Conservation (phyloP, 2,113 vertebrate species). For the Pungitius pungitius region DNA sequence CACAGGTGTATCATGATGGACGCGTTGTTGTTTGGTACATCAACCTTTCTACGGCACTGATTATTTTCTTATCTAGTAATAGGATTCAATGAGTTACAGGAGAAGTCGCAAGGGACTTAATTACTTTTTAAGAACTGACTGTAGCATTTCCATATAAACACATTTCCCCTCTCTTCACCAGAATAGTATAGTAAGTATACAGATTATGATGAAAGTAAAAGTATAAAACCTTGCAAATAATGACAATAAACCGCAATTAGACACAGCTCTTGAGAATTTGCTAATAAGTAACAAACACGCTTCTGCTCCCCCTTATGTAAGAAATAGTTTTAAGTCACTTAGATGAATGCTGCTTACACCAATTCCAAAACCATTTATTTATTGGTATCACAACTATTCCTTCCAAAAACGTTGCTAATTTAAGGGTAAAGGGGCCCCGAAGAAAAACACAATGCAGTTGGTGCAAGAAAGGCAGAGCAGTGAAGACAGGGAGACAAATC, state of each 20-base stretch:
- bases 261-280: neutral
- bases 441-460: slow-evolving; percentile 72
- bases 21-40: neutral
- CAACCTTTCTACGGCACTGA: neutral
- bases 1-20: neutral
- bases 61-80: neutral
- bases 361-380: slow-evolving; percentile 56
- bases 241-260: neutral
- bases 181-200: neutral
- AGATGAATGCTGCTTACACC: slow-evolving; percentile 9
- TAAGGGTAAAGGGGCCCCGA: slow-evolving; percentile 66
- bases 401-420: slow-evolving; percentile 78
- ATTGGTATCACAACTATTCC: slow-evolving; percentile 74
- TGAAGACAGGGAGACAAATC: slow-evolving; percentile 68
- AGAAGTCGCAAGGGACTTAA: neutral
- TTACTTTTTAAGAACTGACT: neutral
- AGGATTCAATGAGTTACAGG: neutral
- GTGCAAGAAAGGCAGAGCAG: slow-evolving; percentile 55
- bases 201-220: neutral
- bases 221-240: neutral
- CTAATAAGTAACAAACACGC: neutral
- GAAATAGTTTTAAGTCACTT: slow-evolving; percentile 1
- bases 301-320: slow-evolving; percentile 7
- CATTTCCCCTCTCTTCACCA: neutral
- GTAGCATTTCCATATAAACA: neutral